These are phyloP conservation scores for Cephus spinipes DNA, from an alignment of 2,888 invertebrate species.

Conservation along the genomic window DNA sequence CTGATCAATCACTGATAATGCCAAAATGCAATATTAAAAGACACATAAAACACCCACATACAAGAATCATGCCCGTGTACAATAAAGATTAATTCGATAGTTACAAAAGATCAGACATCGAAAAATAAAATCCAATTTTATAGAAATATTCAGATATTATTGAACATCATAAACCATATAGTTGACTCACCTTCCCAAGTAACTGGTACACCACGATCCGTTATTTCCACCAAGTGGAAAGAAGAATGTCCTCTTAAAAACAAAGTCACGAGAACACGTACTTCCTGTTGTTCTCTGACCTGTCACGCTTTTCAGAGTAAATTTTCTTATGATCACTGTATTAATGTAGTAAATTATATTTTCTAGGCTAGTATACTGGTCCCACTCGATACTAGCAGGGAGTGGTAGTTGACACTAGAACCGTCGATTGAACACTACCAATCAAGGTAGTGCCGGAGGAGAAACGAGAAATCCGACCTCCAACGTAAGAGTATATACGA, in stretches of 20 bases:
- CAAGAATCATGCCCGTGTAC: background rate
- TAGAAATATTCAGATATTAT: background rate
- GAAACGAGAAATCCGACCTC: conserved; percentile 26
- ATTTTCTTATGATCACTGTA: background rate
- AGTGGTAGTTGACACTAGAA: conserved; percentile 22
- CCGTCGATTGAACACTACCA: conserved; percentile 43
- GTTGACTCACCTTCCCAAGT: background rate
- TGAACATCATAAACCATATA: background rate
- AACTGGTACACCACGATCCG: background rate
- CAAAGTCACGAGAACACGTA: background rate
- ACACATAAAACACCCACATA: background rate
- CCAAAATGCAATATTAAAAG: background rate
- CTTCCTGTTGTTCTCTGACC: background rate
- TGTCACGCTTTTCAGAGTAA: background rate
- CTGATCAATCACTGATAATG: background rate
- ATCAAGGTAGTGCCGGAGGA: conserved; percentile 43
- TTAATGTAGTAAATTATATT: background rate
- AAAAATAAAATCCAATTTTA: background rate
- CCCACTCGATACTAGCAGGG: background rate
- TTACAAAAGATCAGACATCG: background rate
- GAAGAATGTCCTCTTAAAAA: background rate
- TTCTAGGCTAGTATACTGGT: background rate
- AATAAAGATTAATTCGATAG: background rate
- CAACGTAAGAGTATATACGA: background rate
- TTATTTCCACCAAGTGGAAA: background rate